Percentiles rank a stretch among this genome's conserved stretches.
Evolutionary conservation across 2,888 invertebrate genomes (phyloP).

Genomic region (Acanthococcus lagerstroemiae): DNA sequence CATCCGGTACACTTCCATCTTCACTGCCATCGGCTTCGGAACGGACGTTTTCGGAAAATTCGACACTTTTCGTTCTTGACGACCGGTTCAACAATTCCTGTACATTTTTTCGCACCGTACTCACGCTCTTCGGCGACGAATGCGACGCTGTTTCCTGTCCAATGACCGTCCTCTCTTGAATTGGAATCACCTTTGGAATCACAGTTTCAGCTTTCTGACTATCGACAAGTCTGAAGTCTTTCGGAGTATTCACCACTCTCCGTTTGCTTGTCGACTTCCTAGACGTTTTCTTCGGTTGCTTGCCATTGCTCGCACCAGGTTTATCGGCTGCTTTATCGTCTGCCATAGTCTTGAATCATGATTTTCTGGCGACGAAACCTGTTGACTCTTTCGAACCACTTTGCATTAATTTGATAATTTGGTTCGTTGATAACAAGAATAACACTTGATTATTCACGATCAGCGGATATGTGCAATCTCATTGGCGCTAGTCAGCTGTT

Average conservation of each 20-base stretch:
- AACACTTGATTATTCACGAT: neutral
- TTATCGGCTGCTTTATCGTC: neutral
- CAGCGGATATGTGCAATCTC: too few species aligned
- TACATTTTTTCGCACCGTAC: neutral
- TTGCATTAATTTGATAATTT: neutral
- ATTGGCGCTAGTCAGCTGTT: too few species aligned
- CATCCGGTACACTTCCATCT: slow-evolving; percentile 48
- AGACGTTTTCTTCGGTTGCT: neutral
- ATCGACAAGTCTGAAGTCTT: neutral
- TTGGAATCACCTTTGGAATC: neutral
- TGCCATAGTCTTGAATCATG: slow-evolving; percentile 12
- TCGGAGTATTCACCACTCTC: slow-evolving; percentile 7
- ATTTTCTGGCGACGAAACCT: neutral
- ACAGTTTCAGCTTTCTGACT: neutral
- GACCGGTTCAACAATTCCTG: neutral
- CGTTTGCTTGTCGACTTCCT: slow-evolving; percentile 25
- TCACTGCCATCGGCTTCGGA: slow-evolving; percentile 38
- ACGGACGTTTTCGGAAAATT: slow-evolving; percentile 32
- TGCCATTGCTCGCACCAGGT: neutral
- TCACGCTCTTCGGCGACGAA: neutral
- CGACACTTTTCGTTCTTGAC: neutral
- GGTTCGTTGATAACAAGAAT: neutral
- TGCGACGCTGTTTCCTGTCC: slow-evolving; percentile 27
- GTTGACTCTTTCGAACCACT: neutral
- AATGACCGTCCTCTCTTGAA: slow-evolving; percentile 31